Base-by-base conservation (phyloP, 2,113 vertebrate species). In the Symphodus melops region DNA sequence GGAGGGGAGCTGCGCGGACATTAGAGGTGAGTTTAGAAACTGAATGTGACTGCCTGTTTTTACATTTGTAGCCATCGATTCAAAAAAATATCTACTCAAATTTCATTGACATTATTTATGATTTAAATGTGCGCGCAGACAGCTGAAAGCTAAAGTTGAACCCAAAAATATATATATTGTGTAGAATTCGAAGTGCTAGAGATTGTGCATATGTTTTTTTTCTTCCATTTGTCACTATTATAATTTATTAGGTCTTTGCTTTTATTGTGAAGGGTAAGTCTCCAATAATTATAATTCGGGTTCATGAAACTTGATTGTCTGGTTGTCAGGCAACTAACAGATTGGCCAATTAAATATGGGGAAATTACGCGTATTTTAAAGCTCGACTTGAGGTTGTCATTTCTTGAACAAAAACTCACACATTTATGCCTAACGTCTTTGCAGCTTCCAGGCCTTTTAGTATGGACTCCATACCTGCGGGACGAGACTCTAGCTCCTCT, bases 401-500 rank as follows among this genome's bases (percentile, higher is more conserved):
- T 55, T 2, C 1, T 53, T 46, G 21, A 1, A 48, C 4, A 41
- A 21, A 53, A 69, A n/a, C 23, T 58, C 41, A 36, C 39, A 44
- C 61, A 11, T 59, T 63, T 52, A 65, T 81, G 2, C 63, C 36
- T 63, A 68, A 77, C 52, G 23, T 83, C 33, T 82, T 60, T 57
- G 41, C 88, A 91, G 84, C 86, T 66, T 60, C 36, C 85, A 94
- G 92, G 90, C 83, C 89, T 91, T 87, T 88, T 89, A 95, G 94
- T 91, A 99, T 99, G 98, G 98, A 99, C 92, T 91, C 95, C 91
- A 93, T 97, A 93, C 94, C 96, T 84, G 94, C 94, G 53, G 96
- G 95, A 75, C 95, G 96, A 89, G 97, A 98, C 86, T 94, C 95
- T 92, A 96, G 92, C 93, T 94, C 96, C 72, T 96, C 97, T 42